A percentile compares a stretch with the other conserved stretches of the same genome.
These are phyloP conservation scores for Charanyca ferruginea DNA, from an alignment of 2,888 invertebrate genomes.

Conservation along the genomic window DNA sequence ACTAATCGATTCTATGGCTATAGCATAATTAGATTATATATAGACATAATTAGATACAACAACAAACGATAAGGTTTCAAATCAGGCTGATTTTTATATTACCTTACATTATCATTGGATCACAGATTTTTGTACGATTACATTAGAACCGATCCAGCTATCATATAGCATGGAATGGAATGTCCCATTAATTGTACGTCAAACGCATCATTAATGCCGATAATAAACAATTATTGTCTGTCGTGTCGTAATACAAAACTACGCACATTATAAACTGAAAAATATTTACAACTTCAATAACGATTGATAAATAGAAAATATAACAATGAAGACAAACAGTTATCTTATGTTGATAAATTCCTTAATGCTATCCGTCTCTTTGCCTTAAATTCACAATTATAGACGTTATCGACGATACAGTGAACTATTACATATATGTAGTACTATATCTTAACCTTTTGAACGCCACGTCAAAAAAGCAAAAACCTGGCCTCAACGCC, in stretches of 20 bases:
- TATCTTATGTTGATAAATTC: background rate
- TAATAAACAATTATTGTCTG: background rate
- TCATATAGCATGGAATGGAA: slow-evolving; percentile 58
- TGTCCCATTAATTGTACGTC: slow-evolving; percentile 38
- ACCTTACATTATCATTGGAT: slow-evolving; percentile 23
- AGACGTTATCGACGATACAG: background rate
- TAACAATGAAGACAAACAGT: background rate
- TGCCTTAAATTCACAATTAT: background rate
- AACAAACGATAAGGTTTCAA: slow-evolving; percentile 4
- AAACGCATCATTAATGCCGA: slow-evolving; percentile 36
- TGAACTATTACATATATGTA: background rate
- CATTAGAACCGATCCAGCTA: slow-evolving; percentile 37
- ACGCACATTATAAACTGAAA: background rate
- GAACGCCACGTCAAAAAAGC: no score
- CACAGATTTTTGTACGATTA: slow-evolving; percentile 42
- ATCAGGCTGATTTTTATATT: slow-evolving; percentile 1
- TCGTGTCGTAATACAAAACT: background rate
- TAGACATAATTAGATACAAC: no score
- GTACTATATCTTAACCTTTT: background rate
- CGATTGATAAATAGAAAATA: background rate
- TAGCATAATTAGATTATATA: background rate
- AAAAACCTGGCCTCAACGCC: no score
- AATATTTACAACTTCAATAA: background rate
- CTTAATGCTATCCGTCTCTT: no score
- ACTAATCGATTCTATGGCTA: background rate